Base-by-base conservation (phyloP, 2,888 invertebrate genomes). In the Clusia tigrina region DNA sequence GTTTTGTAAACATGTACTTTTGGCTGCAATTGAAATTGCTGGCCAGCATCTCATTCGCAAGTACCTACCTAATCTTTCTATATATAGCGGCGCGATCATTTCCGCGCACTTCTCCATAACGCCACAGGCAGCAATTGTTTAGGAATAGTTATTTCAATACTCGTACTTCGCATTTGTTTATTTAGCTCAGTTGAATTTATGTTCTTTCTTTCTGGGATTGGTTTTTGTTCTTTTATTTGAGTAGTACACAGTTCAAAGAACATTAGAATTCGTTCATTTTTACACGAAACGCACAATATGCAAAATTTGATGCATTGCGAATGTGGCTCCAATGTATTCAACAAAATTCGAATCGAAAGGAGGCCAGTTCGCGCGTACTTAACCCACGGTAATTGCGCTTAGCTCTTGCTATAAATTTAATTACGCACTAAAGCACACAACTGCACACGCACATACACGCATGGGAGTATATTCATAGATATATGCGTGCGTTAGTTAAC, bases 151-250 rank as follows among this genome's bases (percentile, higher is more conserved):
- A n/a, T 26, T 26, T 24, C 25, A 18, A 58, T n/a, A 37, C 32
- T 20, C 37, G 6, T 6, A 22, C 12, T 23, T 38, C 5, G 55
- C 22, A 18, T 37, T 24, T n/a, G 48, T 48, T 60, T 48, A 54
- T 42, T 54, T 32, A 60, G 38, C 25, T 42, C 42, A 53, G 54
- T 59, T 59, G 37, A 59, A 23, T 54, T 53, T 48, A 48, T 48
- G 17, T 26, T 22, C 32, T 53, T 24, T n/a, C 25, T 53, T 46
- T 46, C 6, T 12, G 6, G n/a, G n/a, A n/a, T n/a, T n/a, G n/a
- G n/a, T n/a, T n/a, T n/a, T n/a, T n/a, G n/a, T n/a, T n/a, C n/a
- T n/a, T 51, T 5, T 51, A 23, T n/a, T n/a, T n/a, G n/a, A n/a
- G n/a, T n/a, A n/a, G n/a, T n/a, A n/a, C n/a, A n/a, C n/a, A n/a